Evolutionary conservation across 2,797 vertebrate species (phyloP), one percentile per base, ranked within the genome.

Genomic region (Alexandromys oeconomus): DNA sequence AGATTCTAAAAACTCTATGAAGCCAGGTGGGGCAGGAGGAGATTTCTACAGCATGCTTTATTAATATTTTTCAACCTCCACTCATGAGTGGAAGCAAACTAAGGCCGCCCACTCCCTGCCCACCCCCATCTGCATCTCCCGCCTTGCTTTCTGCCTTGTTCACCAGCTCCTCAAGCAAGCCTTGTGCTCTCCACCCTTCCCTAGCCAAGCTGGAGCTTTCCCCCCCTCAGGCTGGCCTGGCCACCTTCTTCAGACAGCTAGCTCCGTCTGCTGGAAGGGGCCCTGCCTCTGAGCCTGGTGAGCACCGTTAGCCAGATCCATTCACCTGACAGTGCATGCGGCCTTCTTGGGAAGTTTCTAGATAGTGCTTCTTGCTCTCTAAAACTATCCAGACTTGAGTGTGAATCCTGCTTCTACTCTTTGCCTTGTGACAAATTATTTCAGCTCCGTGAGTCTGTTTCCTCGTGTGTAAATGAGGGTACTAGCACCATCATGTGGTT

Each of bases 391-490:
- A 77, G 67, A 59, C 21, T 46, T 59, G 79, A 31, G 40, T 81
- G 63, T 76, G 63, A 29, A 15, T 37, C 69, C 65, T 29, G 85
- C 76, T 84, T 89, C 91, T 1, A 6, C 74, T 86, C 21, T 73
- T 51, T 69, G 57, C 48, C 27, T 34, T 13, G 43, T 82, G 54
- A 37, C 86, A 89, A 48, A 78, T 77, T 5, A 76, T 54, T 57
- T 77, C 57, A 34, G 93, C 81, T 65, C 48, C 29, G 46, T 74
- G 57, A 59, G 29, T 27, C 69, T 92, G 43, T 93, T 77, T 91
- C 46, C 5, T 92, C 76, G 31, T 74, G 57, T 95, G 74, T 78
- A 79, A 94, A 51, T 69, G 87, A 71, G 51, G 54, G 76, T 7
- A 34, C 19, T 31, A 43, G 23, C 9, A 4, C 40, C 85, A 12